These are phyloP conservation scores for Catotricha subobsoleta DNA, from an alignment of 2,888 invertebrate genomes.

Conservation along the genomic window DNA sequence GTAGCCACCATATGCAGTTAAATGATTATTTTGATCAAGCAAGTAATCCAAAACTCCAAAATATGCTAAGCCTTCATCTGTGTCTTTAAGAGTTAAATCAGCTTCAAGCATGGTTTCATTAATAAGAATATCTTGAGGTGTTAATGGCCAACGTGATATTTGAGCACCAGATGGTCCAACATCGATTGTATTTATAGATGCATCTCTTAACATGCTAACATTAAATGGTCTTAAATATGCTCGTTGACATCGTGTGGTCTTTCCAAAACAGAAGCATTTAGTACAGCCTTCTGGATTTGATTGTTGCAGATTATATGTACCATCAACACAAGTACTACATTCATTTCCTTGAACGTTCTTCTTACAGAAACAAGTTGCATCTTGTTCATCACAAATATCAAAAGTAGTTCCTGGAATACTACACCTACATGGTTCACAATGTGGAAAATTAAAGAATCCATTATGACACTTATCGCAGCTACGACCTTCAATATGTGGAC, in stretches of 20 bases:
- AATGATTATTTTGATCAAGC: constrained; percentile 41
- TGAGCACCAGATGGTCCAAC: constrained; percentile 11
- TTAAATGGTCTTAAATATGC: constrained; percentile 40
- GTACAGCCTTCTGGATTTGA: constrained; percentile 82
- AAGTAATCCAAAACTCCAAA: constrained; percentile 27
- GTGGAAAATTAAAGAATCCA: constrained; percentile 75
- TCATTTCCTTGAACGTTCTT: constrained; percentile 49
- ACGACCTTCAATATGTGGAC: constrained; percentile 69
- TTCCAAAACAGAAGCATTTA: constrained; percentile 93
- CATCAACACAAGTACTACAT: constrained; percentile 74
- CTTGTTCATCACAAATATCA: constrained; percentile 70
- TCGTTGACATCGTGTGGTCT: constrained; percentile 67
- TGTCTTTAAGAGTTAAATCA: constrained; percentile 20
- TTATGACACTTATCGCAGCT: constrained; percentile 74
- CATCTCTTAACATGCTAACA: constrained; percentile 23
- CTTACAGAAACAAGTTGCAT: constrained; percentile 58
- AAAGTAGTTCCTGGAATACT: constrained; percentile 62
- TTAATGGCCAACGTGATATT: constrained; percentile 17
- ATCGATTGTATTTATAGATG: constrained; percentile 18
- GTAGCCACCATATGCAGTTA: constrained; percentile 76
- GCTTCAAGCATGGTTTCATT: constrained; percentile 27
- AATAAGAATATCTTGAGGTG: constrained; percentile 18
- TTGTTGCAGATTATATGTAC: constrained; percentile 75
- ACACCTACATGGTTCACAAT: constrained; percentile 71
- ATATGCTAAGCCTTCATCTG: constrained; percentile 20